Evolutionary conservation across 2,113 vertebrate species (phyloP).

Genomic region (Pongo pygmaeus): DNA sequence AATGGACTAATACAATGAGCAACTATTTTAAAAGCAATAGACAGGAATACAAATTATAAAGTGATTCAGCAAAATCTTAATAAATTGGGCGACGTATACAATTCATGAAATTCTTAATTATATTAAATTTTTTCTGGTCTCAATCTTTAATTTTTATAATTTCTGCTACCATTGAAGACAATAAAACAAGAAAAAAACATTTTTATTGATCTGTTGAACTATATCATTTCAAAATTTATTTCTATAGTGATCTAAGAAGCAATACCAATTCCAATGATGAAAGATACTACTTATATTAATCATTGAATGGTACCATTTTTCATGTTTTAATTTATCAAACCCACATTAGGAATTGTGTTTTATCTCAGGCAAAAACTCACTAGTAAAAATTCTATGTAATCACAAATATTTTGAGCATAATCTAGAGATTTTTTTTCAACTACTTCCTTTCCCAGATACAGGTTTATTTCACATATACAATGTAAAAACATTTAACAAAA

Average conservation of each 20-base stretch:
- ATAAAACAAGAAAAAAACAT: background rate
- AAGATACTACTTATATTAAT: background rate
- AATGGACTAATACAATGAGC: background rate
- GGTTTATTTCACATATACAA: background rate
- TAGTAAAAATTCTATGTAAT: background rate
- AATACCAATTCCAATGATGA: background rate
- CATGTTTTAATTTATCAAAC: background rate
- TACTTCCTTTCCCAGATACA: background rate
- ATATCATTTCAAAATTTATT: background rate
- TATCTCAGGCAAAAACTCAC: background rate
- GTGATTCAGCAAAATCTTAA: background rate
- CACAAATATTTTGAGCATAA: background rate
- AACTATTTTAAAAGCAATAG: background rate
- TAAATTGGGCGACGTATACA: background rate
- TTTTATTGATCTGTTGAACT: background rate
- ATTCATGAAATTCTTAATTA: background rate
- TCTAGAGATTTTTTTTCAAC: background rate
- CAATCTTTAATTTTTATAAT: background rate
- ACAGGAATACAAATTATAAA: background rate
- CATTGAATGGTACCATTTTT: background rate
- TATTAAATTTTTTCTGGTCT: background rate
- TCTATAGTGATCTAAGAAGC: background rate
- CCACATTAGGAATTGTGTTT: background rate
- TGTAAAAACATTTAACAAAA: background rate
- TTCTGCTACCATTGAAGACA: background rate